Evolutionary conservation across 1,140 invertebrate species (phyloP), one percentile per base, ranked within the genome.

Genomic region (Drosophila leontia): DNA sequence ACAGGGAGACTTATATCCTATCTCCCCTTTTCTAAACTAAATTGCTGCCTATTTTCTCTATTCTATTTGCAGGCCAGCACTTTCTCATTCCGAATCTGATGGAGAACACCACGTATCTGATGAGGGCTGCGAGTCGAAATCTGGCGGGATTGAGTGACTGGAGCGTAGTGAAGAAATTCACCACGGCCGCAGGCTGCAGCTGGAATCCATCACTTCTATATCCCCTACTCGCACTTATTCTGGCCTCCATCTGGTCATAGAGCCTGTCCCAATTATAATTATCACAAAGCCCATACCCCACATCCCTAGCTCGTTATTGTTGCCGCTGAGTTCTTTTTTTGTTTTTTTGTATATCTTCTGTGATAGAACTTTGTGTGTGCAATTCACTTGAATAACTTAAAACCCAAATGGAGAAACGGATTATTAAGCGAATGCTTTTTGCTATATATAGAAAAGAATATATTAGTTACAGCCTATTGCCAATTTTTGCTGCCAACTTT

Each of bases 141-240:
- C 70, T 87, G 39, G 93, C 93, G 8, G 93, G 93, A 7, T 59
- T 93, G 11, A 93, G 93, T 56, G 92, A 93, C 56, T 93, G 84
- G 85, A 91, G 85, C 35, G 58, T 53, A 17, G 85, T 92, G 35
- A 86, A 78, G 63, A 79, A 59, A 23, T 92, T 92, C 53, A 65
- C 78, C 35, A 92, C 92, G 9, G 78, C 91, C 37, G 32, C 58
- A 13, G 82, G 64, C 55, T 35, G 59, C 35, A 68, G 61, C 42
- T 69, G 53, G 53, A 78, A 26, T 50, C 53, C 64, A 8, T 42
- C 65, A 26, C 34, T 79, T 39, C 15, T 56, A 19, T 55, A 75
- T 39, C 47, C 62, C 13, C 5, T 69, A 1, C 35, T 72, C 8
- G 67, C 37, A n/a, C n/a, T 87, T 8, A 50, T 75, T 11, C 39